phyloP scores from a whole-genome alignment of 2,888 invertebrate genomes.

The Drosophila meridiana region DNA sequence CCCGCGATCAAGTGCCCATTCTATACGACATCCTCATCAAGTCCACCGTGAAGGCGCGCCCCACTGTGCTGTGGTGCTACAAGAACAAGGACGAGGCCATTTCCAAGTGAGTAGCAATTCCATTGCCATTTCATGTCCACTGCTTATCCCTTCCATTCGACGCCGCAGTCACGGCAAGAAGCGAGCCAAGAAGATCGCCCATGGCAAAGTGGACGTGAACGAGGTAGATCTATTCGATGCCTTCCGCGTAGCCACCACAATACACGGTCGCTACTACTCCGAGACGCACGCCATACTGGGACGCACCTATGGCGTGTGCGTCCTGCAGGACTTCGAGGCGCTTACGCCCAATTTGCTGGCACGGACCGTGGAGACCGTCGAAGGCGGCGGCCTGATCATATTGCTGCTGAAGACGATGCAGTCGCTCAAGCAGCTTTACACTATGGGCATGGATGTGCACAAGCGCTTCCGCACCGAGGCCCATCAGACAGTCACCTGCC shows the following conservation, averaged over 20 bases:
- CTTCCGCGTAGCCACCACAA: conserved; percentile 97
- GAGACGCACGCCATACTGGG: conserved; percentile 99
- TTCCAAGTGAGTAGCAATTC: conserved; percentile 88
- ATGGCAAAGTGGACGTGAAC: conserved; percentile 94
- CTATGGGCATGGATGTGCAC: conserved; percentile 99
- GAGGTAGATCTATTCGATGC: conserved; percentile 98
- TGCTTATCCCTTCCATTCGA: background rate
- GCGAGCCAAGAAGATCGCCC: conserved; percentile 95
- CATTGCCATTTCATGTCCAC: rapidly evolving
- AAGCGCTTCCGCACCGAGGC: conserved; percentile 96
- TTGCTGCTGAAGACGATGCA: conserved; percentile 93
- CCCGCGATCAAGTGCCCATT: conserved; percentile 97
- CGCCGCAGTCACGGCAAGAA: conserved; percentile 93
- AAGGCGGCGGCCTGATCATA: conserved; percentile 97
- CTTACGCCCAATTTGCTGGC: conserved; percentile 98
- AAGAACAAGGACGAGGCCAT: conserved; percentile 96
- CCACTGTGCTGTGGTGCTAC: conserved; percentile 99
- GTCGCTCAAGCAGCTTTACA: conserved; percentile 96
- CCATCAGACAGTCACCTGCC: conserved; percentile 94
- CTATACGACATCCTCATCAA: conserved; percentile 99
- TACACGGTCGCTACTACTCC: conserved; percentile 98
- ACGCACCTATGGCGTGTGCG: conserved; percentile 98
- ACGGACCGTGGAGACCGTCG: conserved; percentile 98
- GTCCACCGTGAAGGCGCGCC: conserved; percentile 95
- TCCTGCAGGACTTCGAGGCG: conserved; percentile 99